Evolutionary conservation across 2,113 vertebrate species (phyloP).

Genomic region (Ancistrus triradiatus): DNA sequence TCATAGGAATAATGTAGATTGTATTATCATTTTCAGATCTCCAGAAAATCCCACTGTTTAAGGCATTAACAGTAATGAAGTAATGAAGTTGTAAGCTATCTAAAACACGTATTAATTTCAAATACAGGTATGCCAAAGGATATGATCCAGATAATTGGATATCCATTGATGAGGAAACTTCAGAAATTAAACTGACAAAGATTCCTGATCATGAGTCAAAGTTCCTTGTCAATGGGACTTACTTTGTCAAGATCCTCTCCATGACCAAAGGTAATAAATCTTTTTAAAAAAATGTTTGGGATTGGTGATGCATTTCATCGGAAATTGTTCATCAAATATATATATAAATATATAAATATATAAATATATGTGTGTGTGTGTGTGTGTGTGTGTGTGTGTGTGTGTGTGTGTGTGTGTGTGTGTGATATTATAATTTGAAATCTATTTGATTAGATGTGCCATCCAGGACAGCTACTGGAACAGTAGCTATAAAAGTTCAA

Average conservation of each 20-base stretch:
- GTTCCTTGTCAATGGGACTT: constrained; percentile 74
- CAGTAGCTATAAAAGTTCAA: constrained; percentile 73
- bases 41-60: no score
- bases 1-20: no score
- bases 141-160: constrained; percentile 78
- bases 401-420: no score
- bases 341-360: no score
- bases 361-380: no score
- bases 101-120: not conserved
- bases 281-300: not conserved
- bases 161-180: constrained; percentile 77
- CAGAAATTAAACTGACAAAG: constrained; percentile 80
- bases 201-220: constrained; percentile 73
- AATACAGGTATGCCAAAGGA: constrained; percentile 78
- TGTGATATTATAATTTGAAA: no score
- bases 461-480: constrained; percentile 79
- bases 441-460: constrained; percentile 67
- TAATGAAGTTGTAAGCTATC: no score
- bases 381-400: no score
- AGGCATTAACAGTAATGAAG: no score
- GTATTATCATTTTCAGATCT: no score
- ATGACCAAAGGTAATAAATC: constrained; percentile 71
- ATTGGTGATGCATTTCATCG: not conserved
- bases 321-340: no score
- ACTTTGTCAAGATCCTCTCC: constrained; percentile 80